A percentile compares a stretch with the other conserved stretches of the same genome.
Conservation (phyloP, 1,140 invertebrate species). For the Drosophila repletoides region DNA sequence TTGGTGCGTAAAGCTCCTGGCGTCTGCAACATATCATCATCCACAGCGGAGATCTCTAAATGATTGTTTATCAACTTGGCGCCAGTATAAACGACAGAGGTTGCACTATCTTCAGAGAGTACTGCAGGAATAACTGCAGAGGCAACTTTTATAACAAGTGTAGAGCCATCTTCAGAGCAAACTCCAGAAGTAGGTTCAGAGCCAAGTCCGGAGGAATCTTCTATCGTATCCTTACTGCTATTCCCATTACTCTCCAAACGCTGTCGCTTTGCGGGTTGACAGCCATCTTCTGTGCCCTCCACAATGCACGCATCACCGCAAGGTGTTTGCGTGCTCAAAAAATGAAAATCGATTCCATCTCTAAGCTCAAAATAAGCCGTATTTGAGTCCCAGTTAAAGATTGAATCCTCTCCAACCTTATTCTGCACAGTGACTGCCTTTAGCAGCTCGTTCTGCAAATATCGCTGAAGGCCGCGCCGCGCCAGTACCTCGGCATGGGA, state of each 20-base stretch:
- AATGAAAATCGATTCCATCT: conserved; percentile 89
- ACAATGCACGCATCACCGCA: conserved; percentile 92
- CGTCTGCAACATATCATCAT: conserved; percentile 60
- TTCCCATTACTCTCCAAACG: conserved; percentile 2
- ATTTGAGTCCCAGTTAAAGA: conserved; percentile 59
- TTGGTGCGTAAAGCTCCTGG: conserved; percentile 92
- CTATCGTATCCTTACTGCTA: too few species aligned
- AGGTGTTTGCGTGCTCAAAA: conserved; percentile 93
- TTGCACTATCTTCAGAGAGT: too few species aligned
- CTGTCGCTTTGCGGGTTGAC: conserved; percentile 49
- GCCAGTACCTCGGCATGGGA: conserved; percentile 96
- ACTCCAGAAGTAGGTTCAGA: too few species aligned
- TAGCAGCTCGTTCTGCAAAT: conserved; percentile 84
- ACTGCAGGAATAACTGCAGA: not conserved
- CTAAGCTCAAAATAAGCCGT: conserved; percentile 83
- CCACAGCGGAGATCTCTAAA: conserved; percentile 84
- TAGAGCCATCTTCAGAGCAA: not conserved
- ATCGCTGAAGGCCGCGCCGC: conserved; percentile 91
- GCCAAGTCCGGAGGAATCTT: too few species aligned
- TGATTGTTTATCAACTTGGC: conserved; percentile 90
- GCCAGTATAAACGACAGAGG: conserved; percentile 90
- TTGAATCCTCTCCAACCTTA: conserved; percentile 45
- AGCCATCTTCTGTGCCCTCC: not conserved
- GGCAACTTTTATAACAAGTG: too few species aligned
- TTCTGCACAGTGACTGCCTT: conserved; percentile 77